A percentile compares a stretch with the other conserved stretches of the same genome.
These are phyloP conservation scores for Cydia splendana DNA, from an alignment of 1,140 invertebrate species.

Conservation along the genomic window DNA sequence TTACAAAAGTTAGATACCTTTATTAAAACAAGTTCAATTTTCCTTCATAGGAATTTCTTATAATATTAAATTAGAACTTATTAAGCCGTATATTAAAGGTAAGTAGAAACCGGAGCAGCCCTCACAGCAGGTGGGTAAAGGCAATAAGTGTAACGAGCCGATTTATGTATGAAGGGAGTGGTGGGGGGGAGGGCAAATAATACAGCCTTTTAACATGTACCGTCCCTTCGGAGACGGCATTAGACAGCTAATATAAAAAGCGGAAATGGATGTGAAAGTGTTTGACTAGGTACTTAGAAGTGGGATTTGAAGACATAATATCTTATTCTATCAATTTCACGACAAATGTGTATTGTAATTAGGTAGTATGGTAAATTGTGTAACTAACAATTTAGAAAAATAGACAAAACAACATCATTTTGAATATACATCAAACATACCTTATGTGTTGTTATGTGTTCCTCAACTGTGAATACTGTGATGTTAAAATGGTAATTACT, in stretches of 20 bases:
- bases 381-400: too few relatives aligned
- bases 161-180: constrained; percentile 29
- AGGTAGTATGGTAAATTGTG: too few relatives aligned
- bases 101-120: constrained; percentile 3
- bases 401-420: too few relatives aligned
- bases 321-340: too few relatives aligned
- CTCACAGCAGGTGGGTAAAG: constrained; percentile 16
- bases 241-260: not conserved
- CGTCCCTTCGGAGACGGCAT: not conserved
- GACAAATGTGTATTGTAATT: too few relatives aligned
- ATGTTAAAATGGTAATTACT: too few relatives aligned
- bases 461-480: too few relatives aligned
- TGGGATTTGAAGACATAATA: not conserved
- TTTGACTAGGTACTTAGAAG: not conserved
- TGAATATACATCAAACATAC: too few relatives aligned
- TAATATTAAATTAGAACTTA: not conserved
- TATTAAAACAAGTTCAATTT: not conserved
- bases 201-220: constrained; percentile 30
- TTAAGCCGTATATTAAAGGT: not conserved
- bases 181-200: constrained; percentile 1
- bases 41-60: not conserved
- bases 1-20: too few relatives aligned
- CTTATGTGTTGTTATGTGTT: too few relatives aligned
- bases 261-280: not conserved
- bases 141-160: constrained; percentile 31